These are phyloP conservation scores for Indri indri DNA, from an alignment of 2,113 vertebrate genomes.

Conservation along the genomic window DNA sequence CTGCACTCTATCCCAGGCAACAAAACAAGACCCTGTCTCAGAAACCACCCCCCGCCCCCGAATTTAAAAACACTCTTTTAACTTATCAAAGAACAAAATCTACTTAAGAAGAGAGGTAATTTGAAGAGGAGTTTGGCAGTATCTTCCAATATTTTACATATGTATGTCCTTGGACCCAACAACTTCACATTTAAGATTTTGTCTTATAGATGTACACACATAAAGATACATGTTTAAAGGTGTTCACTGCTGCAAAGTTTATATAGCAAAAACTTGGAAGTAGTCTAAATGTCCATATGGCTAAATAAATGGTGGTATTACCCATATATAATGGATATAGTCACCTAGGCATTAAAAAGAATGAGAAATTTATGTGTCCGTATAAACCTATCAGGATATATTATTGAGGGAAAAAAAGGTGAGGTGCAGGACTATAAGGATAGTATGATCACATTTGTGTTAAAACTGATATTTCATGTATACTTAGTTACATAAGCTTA, in stretches of 20 bases:
- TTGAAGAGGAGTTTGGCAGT: background rate
- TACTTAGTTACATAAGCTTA: background rate
- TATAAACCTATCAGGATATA: background rate
- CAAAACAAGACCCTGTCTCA: too few species aligned
- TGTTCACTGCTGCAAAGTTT: background rate
- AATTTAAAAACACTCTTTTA: background rate
- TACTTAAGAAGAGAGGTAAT: background rate
- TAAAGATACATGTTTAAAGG: background rate
- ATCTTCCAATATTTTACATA: slow-evolving; percentile 24
- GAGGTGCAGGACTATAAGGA: background rate
- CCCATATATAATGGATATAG: background rate
- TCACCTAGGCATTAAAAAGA: background rate
- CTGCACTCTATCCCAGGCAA: too few species aligned
- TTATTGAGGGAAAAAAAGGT: background rate
- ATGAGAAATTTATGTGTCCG: background rate
- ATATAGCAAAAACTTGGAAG: background rate
- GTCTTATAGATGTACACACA: background rate
- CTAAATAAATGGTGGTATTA: background rate
- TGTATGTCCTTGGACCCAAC: background rate
- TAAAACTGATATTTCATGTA: background rate
- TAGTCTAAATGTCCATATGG: background rate
- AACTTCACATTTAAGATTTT: slow-evolving; percentile 22
- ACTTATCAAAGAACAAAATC: slow-evolving; percentile 40
- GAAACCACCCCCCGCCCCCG: too few species aligned
- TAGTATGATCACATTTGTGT: background rate